phyloP scores from a whole-genome alignment of 2,797 vertebrate species.

The Chaetophractus vellerosus region DNA sequence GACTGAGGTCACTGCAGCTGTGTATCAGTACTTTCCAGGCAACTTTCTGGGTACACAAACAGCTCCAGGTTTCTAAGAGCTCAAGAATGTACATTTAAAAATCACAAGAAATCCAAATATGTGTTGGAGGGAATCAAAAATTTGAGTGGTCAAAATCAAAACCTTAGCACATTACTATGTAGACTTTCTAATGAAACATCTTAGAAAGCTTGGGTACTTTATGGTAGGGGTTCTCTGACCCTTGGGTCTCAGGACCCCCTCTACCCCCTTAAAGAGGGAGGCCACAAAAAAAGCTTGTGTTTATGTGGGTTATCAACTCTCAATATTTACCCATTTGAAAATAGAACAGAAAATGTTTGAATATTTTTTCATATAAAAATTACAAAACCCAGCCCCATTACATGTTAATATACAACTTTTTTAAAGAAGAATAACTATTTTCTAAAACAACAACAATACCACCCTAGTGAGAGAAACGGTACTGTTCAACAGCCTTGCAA shows the following conservation, averaged over 20 bases:
- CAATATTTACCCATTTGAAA: not conserved
- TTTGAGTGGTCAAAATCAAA: not conserved
- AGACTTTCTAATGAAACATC: accelerated
- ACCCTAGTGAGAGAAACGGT: not conserved
- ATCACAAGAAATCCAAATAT: not conserved
- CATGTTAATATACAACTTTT: conserved; percentile 16
- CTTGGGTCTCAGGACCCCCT: not conserved
- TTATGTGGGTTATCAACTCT: accelerated
- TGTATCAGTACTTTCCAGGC: not conserved
- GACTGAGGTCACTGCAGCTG: not conserved
- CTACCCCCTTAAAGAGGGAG: not conserved
- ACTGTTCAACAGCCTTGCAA: not conserved
- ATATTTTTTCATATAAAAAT: conserved; percentile 26
- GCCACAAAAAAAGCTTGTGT: not conserved
- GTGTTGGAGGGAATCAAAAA: not conserved
- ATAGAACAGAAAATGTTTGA: not conserved
- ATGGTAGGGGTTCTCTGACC: accelerated
- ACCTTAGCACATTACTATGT: not conserved
- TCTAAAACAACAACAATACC: conserved; percentile 1
- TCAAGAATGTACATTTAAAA: not conserved
- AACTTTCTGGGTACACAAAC: not conserved
- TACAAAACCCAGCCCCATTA: not conserved
- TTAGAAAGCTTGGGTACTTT: no score
- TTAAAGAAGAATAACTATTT: conserved; percentile 43
- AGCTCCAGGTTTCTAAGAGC: not conserved